phyloP scores from a whole-genome alignment of 1,140 invertebrate species.

The Bombus balteatus region DNA sequence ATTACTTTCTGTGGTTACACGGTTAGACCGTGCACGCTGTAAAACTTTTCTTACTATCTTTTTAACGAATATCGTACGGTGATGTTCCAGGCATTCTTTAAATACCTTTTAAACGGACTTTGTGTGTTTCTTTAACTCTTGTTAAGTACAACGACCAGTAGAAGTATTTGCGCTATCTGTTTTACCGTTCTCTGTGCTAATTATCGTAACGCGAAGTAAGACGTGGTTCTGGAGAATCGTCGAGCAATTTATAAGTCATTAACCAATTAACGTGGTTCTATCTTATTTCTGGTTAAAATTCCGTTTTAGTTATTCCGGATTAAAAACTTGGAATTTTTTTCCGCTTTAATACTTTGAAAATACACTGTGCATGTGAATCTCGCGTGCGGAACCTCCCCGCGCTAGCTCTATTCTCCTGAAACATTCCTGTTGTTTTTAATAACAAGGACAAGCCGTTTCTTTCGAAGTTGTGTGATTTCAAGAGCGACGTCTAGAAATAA shows the following conservation, averaged over 20 bases:
- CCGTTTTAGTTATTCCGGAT: neutral
- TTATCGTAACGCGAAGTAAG: too few relatives aligned
- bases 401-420: neutral
- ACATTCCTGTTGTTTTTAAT: slow-evolving; percentile 7
- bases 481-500: neutral
- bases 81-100: too few relatives aligned
- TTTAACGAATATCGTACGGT: neutral
- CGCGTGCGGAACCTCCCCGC: too few relatives aligned
- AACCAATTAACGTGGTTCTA: neutral
- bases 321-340: neutral
- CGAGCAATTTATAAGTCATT: too few relatives aligned
- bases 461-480: neutral
- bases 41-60: neutral
- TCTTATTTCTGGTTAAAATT: neutral
- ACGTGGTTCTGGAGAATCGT: too few relatives aligned
- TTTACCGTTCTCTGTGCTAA: too few relatives aligned
- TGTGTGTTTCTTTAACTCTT: too few relatives aligned
- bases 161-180: too few relatives aligned
- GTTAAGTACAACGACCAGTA: too few relatives aligned
- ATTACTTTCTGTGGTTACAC: neutral
- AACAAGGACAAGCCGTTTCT: neutral
- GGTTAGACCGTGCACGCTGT: neutral
- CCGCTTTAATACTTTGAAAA: slow-evolving; percentile 28
- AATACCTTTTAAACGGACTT: too few relatives aligned
- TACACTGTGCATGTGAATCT: neutral